Conservation (phyloP, 2,888 invertebrate genomes). For the Eristalinus aeneus region DNA sequence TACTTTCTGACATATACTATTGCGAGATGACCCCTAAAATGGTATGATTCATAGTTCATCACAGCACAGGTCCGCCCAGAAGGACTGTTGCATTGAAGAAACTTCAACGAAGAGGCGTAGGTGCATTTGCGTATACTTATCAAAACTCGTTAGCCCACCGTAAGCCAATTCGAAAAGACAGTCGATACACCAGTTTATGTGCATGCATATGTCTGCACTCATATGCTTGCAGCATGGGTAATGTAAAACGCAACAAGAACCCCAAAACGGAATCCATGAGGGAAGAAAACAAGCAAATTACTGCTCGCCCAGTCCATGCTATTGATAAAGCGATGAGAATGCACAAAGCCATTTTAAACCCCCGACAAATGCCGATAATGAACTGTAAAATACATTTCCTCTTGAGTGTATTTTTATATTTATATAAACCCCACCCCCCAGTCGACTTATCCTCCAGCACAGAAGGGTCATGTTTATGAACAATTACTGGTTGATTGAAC, state of each 20-base stretch:
- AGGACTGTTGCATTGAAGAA: not conserved
- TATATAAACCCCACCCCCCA: too few relatives aligned
- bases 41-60: constrained; percentile 45
- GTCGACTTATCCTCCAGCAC: too few relatives aligned
- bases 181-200: constrained; percentile 6
- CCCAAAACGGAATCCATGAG: constrained; percentile 52
- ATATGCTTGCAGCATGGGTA: not conserved
- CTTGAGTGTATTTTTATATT: too few relatives aligned
- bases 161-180: constrained; percentile 43
- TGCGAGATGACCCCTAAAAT: constrained; percentile 25
- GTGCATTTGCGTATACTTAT: constrained; percentile 6
- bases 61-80: constrained; percentile 25
- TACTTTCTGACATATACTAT: not conserved
- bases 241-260: constrained; percentile 13
- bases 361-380: too few relatives aligned
- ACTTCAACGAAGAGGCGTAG: constrained; percentile 7
- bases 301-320: constrained; percentile 65
- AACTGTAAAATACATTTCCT: too few relatives aligned
- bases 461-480: not conserved
- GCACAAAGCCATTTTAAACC: constrained; percentile 16
- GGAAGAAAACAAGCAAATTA: constrained; percentile 49
- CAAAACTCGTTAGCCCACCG: constrained; percentile 65
- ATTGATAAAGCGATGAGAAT: constrained; percentile 65
- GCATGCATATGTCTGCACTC: not conserved
- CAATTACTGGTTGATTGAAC: too few relatives aligned